phyloP scores from a whole-genome alignment of 2,797 vertebrate genomes.

The Luscinia luscinia region DNA sequence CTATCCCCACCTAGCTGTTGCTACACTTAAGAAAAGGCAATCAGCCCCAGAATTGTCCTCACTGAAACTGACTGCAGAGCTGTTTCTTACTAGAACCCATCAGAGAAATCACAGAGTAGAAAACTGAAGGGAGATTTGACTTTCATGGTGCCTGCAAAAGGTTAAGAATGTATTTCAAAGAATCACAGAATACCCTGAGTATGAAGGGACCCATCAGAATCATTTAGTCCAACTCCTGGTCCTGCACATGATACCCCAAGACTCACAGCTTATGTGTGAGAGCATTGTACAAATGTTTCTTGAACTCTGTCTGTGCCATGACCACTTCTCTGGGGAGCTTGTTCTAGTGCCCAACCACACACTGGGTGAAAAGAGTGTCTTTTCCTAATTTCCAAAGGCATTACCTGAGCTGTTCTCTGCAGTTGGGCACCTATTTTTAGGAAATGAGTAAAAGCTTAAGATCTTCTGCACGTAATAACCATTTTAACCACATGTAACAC shows the following conservation, averaged over 20 bases:
- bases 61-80: neutral
- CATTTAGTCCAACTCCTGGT: neutral
- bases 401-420: neutral
- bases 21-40: neutral
- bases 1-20: neutral
- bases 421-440: neutral
- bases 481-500: neutral
- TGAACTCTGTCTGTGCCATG: neutral
- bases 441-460: neutral
- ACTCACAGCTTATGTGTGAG: neutral
- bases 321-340: neutral
- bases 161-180: neutral
- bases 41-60: neutral
- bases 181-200: neutral
- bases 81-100: neutral
- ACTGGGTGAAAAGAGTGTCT: neutral
- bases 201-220: neutral
- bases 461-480: neutral
- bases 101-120: neutral
- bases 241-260: fast-evolving
- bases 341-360: neutral
- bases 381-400: neutral
- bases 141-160: neutral
- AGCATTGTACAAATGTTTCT: fast-evolving
- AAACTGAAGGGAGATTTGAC: neutral